Base-by-base conservation (phyloP, 2,113 vertebrate genomes). In the Natator depressus region DNA sequence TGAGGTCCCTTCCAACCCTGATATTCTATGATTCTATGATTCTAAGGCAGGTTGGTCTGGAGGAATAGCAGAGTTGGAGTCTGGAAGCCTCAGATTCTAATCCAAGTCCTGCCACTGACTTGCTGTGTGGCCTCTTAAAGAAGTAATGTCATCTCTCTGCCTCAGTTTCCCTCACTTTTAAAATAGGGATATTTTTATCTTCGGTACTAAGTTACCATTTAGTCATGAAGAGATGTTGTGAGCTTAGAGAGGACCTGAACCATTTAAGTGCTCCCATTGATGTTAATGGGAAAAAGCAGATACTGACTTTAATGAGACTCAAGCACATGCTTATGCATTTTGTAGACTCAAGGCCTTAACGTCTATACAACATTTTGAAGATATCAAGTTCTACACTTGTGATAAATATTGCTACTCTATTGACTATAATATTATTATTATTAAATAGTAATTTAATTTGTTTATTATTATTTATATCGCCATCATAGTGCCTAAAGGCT, bases 251-350 rank as follows among this genome's bases (percentile, higher is more conserved):
- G 2, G 29, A 8, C 38, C 80, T 59, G 59, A 35, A 14, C 0
- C 24, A 27, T 17, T 7, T 69, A 86, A 55, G 69, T 35, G 65
- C 29, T 25, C 29, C 2, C 38, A 62, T 38, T 72, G 6, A 24
- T 8, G 25, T 38, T 82, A 29, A 31, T 35, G 29, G 29, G 59
- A 35, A 65, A 65, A 65, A n/a, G 69, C 17, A 38, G n/a, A 72
- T n/a, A 72, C 5, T 24, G 20, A 24, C 35, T 42, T 75, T 75
- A 38, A 75, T 29, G 79, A 84, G 88, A 1, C 31, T 13, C 50
- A 49, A 0, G 0, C 4, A 55, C 4, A 5, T 5, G 49, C 46
- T 54, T 42, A 42, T 3, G n/a, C 38, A 42, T 42, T 42, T 75
- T 1, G 0, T 4, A 88, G 7, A 91, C 59, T 88, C 6, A 17